Percentiles rank a stretch among this genome's conserved stretches.
These are phyloP conservation scores for Thymelicus lineola DNA, from an alignment of 2,888 invertebrate genomes.

Conservation along the genomic window DNA sequence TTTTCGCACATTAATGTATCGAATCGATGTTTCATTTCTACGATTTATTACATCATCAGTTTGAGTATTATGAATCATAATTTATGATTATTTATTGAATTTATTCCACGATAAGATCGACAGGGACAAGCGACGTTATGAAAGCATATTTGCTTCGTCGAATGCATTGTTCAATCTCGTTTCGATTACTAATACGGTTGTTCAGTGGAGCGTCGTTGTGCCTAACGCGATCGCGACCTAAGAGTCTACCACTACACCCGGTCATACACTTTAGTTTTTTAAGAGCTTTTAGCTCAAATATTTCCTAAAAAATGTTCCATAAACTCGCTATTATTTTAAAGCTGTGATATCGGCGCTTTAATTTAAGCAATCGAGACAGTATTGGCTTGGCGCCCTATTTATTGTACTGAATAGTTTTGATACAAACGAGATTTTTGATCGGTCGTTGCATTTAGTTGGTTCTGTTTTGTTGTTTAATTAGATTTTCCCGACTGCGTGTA, in stretches of 20 bases:
- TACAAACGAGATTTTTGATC: too few relatives aligned
- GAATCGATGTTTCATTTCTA: neutral
- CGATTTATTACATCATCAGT: neutral
- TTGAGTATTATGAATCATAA: neutral
- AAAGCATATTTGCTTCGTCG: constrained; percentile 33
- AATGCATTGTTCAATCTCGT: constrained; percentile 55
- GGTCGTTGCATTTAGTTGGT: too few relatives aligned
- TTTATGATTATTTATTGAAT: neutral
- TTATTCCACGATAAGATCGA: neutral
- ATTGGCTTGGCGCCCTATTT: neutral
- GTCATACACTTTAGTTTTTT: too few relatives aligned
- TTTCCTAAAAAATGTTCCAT: too few relatives aligned
- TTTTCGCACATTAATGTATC: neutral
- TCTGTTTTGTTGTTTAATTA: neutral
- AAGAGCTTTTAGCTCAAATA: too few relatives aligned
- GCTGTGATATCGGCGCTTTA: neutral
- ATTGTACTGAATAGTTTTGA: neutral
- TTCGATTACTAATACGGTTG: constrained; percentile 45
- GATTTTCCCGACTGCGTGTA: neutral
- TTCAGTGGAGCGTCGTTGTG: constrained; percentile 38
- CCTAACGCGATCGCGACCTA: constrained; percentile 13
- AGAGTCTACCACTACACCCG: constrained; percentile 10
- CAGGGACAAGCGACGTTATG: constrained; percentile 13
- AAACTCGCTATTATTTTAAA: neutral
- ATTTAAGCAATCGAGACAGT: neutral